These are phyloP conservation scores for Carposina sasakii DNA, from an alignment of 1,140 invertebrate species.

Conservation along the genomic window DNA sequence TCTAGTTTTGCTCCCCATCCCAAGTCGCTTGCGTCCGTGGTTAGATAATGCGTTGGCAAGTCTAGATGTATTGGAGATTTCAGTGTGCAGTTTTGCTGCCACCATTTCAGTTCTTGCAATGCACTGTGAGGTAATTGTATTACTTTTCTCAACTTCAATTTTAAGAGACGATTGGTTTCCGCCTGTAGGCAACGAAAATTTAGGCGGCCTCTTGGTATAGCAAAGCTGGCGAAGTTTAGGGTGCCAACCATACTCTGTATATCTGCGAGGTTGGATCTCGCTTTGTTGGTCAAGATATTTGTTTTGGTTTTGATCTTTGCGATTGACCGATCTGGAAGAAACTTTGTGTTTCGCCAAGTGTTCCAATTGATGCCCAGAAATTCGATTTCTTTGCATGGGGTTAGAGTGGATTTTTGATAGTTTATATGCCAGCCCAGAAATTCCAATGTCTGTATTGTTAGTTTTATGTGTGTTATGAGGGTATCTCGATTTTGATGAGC, in stretches of 20 bases:
- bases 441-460: neutral
- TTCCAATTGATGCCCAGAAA: constrained; percentile 9
- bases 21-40: constrained; percentile 3
- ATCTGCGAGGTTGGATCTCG: neutral
- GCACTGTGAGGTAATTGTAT: neutral
- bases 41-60: neutral
- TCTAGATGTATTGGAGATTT: neutral
- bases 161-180: neutral
- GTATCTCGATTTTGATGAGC: constrained; percentile 20
- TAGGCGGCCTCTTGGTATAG: constrained; percentile 1
- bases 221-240: neutral
- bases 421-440: constrained; percentile 10
- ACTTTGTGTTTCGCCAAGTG: constrained; percentile 1
- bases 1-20: constrained; percentile 1
- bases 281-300: neutral
- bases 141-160: neutral
- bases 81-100: neutral
- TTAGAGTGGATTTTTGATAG: constrained; percentile 2
- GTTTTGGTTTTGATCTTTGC: neutral
- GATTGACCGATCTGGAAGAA: neutral
- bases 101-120: neutral
- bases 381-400: constrained; percentile 2
- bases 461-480: constrained; percentile 11
- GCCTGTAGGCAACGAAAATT: neutral
- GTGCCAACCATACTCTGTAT: constrained; percentile 1